phyloP scores from a whole-genome alignment of 2,888 invertebrate species.

The Dynastes maya region DNA sequence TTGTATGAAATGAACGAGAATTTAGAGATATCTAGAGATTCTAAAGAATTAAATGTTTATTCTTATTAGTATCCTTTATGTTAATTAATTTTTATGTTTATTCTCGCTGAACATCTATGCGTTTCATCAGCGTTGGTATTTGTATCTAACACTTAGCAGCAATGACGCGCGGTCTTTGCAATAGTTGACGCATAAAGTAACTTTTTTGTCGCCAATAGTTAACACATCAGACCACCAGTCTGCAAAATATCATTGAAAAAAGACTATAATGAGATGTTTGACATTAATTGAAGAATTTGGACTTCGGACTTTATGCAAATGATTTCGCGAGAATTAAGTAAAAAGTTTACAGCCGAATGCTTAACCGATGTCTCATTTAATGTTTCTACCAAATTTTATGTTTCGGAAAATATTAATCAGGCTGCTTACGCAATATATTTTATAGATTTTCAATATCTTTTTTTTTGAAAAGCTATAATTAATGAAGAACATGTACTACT shows the following conservation, averaged over 20 bases:
- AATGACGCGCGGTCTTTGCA: background rate
- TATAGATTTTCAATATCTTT: no score
- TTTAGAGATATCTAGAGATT: no score
- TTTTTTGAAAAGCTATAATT: no score
- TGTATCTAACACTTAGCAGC: no score
- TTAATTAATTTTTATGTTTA: no score
- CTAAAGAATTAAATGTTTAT: no score
- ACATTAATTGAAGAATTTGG: conserved; percentile 26
- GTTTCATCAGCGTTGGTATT: no score
- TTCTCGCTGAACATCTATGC: no score
- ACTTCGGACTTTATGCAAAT: conserved; percentile 18
- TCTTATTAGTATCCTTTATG: no score
- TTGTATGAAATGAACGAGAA: no score
- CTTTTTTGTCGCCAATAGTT: background rate
- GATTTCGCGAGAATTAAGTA: conserved; percentile 7
- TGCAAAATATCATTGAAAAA: background rate
- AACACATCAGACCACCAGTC: conserved; percentile 1
- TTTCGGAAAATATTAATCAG: background rate
- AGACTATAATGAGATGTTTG: conserved; percentile 1
- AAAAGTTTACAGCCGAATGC: conserved; percentile 23
- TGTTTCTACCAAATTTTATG: background rate
- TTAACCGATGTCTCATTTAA: background rate
- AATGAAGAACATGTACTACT: no score
- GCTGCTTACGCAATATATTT: conserved; percentile 1
- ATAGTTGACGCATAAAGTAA: background rate